These are phyloP conservation scores for Microctenopoma steveboyesi DNA, from an alignment of 2,797 vertebrate species.

Conservation along the genomic window DNA sequence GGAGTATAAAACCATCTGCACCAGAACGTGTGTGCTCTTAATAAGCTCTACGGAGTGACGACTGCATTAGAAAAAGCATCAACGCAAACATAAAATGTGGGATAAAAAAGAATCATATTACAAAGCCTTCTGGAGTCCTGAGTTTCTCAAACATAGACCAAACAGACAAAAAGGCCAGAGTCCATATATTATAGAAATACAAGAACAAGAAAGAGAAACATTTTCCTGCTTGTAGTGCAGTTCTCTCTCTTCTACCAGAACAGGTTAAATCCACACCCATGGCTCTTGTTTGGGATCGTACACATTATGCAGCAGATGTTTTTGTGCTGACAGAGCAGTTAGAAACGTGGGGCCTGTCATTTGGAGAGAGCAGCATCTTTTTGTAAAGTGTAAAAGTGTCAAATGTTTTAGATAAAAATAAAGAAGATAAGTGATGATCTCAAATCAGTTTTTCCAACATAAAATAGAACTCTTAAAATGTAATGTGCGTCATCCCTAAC, in stretches of 20 bases:
- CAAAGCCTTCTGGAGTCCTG: constrained; percentile 80
- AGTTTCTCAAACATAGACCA: constrained; percentile 78
- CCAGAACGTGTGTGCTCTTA: constrained; percentile 47
- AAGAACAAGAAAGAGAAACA: constrained; percentile 22
- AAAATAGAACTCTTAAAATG: neutral
- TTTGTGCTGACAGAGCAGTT: constrained; percentile 27
- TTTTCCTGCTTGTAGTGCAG: constrained; percentile 4
- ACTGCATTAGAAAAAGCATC: constrained; percentile 64
- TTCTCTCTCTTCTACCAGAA: constrained; percentile 14
- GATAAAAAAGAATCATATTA: constrained; percentile 63
- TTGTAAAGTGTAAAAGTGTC: constrained; percentile 10
- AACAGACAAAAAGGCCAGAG: constrained; percentile 60
- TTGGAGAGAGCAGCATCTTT: constrained; percentile 37
- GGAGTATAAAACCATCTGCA: constrained; percentile 67
- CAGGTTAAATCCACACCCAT: constrained; percentile 8
- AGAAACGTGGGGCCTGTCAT: constrained; percentile 19
- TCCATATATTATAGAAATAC: constrained; percentile 52
- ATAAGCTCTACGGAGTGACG: constrained; percentile 65
- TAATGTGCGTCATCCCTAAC: neutral
- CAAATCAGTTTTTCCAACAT: neutral
- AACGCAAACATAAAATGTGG: constrained; percentile 44
- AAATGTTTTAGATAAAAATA: neutral
- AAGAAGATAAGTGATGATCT: neutral
- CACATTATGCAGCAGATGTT: constrained; percentile 36
- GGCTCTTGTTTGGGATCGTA: constrained; percentile 26